These are phyloP conservation scores for Podilymbus podiceps DNA, from an alignment of 2,113 vertebrate species.

Conservation along the genomic window DNA sequence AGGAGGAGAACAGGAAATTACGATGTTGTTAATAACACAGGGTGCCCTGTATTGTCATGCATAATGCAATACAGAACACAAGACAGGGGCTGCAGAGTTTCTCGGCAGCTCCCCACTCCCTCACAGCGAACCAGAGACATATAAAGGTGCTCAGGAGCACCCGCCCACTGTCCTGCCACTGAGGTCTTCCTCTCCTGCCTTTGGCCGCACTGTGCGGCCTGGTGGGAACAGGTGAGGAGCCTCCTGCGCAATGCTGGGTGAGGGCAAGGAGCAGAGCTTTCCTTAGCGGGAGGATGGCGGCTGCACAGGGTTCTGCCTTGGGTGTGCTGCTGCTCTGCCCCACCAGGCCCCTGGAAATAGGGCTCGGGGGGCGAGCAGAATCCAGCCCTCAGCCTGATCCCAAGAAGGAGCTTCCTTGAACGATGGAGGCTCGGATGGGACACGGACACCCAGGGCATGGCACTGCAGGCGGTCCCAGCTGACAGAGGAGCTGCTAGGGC, in stretches of 20 bases:
- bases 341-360: not conserved
- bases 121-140: not conserved
- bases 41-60: not conserved
- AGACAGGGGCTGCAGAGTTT: not conserved
- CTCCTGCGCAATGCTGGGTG: not conserved
- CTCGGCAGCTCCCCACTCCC: not conserved
- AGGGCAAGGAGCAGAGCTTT: not conserved
- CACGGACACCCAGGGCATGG: too few relatives aligned
- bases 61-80: too few relatives aligned
- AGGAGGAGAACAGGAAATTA: not conserved
- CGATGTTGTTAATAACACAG: not conserved
- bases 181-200: not conserved
- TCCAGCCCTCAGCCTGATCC: not conserved
- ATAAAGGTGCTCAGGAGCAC: not conserved
- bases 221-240: not conserved
- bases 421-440: not conserved
- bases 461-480: accelerated
- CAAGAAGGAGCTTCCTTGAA: not conserved
- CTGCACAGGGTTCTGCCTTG: not conserved
- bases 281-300: accelerated
- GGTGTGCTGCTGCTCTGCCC: not conserved
- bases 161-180: too few relatives aligned
- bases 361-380: not conserved
- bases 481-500: not conserved
- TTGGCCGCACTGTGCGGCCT: not conserved